A percentile compares a stretch with the other conserved stretches of the same genome.
Conservation (phyloP, 2,888 invertebrate species). For the Caenorhabditis sp. region DNA sequence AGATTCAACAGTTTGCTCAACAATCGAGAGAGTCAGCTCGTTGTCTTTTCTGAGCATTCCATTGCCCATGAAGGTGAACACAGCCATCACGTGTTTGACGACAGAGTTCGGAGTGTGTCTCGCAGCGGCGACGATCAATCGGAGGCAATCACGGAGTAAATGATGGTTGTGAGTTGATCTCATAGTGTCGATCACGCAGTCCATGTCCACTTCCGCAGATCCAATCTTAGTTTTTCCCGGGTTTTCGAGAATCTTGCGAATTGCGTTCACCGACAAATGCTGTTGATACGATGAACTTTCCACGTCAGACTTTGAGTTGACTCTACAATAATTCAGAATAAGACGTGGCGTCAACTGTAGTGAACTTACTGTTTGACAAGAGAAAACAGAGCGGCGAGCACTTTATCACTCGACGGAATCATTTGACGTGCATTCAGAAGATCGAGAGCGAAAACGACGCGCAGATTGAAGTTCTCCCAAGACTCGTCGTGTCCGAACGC, state of each 20-base stretch:
- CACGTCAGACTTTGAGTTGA: constrained; percentile 23
- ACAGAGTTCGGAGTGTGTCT: constrained; percentile 87
- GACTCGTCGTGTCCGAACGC: constrained; percentile 31
- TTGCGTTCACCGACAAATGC: constrained; percentile 87
- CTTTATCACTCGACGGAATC: constrained; percentile 49
- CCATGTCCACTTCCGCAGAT: constrained; percentile 82
- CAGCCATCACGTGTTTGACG: constrained; percentile 92
- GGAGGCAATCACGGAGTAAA: constrained; percentile 93
- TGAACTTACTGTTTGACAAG: constrained; percentile 67
- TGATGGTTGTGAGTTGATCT: constrained; percentile 93
- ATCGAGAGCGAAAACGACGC: constrained; percentile 67
- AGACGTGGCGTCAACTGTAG: background rate
- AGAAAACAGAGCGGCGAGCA: constrained; percentile 63
- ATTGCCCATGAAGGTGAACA: constrained; percentile 97
- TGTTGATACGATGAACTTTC: constrained; percentile 49
- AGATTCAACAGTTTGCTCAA: constrained; percentile 73
- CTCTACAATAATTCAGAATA: constrained; percentile 15
- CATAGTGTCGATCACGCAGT: constrained; percentile 89
- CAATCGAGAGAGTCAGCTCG: constrained; percentile 73
- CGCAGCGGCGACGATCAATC: constrained; percentile 88
- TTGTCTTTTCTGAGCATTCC: constrained; percentile 84
- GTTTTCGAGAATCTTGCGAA: constrained; percentile 81
- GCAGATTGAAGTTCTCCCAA: constrained; percentile 42
- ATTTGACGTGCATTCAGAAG: constrained; percentile 47
- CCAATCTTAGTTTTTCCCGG: constrained; percentile 59